These are phyloP conservation scores for Andrena haemorrhoa DNA, from an alignment of 2,888 invertebrate genomes.

Conservation along the genomic window DNA sequence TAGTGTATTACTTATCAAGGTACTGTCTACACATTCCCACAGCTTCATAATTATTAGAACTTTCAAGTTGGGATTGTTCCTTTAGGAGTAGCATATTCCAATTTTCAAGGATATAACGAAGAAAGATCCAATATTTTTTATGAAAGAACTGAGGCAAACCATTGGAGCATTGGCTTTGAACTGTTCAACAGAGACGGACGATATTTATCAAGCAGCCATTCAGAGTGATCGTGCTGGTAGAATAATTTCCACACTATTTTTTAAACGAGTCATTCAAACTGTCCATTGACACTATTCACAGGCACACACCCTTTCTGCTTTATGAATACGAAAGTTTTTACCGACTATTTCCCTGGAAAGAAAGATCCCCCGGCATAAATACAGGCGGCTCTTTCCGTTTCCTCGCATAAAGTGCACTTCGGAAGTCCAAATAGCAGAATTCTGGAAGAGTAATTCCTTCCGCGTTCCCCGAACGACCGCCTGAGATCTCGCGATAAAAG, in stretches of 20 bases:
- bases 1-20: too few species aligned
- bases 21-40: too few species aligned
- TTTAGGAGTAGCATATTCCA: too few species aligned
- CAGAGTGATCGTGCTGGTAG: too few species aligned
- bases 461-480: neutral
- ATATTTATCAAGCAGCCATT: too few species aligned
- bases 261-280: neutral
- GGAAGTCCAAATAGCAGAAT: neutral
- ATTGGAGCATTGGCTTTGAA: too few species aligned
- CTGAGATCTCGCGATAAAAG: conserved; percentile 48
- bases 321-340: neutral
- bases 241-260: neutral
- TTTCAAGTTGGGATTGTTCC: too few species aligned
- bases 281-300: neutral
- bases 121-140: too few species aligned
- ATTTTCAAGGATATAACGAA: too few species aligned
- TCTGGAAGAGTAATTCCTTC: conserved; percentile 21
- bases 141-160: too few species aligned
- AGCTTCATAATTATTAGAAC: too few species aligned
- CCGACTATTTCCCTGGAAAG: neutral
- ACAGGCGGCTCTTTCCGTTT: neutral
- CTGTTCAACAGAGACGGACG: too few species aligned
- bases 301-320: neutral
- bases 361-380: neutral
- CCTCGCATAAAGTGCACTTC: neutral